Evolutionary conservation across 2,113 vertebrate genomes (phyloP).

Genomic region (Dromaius novaehollandiae): DNA sequence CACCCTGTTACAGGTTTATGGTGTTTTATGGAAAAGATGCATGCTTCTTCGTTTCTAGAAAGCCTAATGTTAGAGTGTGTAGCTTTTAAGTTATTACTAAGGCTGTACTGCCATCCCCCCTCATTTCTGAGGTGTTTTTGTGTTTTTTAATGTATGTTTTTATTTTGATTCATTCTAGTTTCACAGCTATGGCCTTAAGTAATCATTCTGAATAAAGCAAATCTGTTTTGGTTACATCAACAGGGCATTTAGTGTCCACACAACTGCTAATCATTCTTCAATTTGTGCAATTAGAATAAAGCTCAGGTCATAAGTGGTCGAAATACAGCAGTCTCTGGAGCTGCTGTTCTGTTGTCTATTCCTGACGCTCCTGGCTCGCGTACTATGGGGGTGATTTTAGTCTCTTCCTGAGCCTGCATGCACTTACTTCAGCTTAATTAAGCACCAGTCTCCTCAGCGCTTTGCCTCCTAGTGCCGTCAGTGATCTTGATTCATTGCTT

Average conservation of each 20-base stretch:
- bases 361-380: neutral
- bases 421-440: constrained; percentile 50
- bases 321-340: neutral
- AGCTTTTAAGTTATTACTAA: constrained; percentile 25
- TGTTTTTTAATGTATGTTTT: constrained; percentile 35
- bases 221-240: constrained; percentile 33
- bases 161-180: constrained; percentile 39
- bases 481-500: constrained; percentile 37
- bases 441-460: neutral
- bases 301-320: constrained; percentile 1
- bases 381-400: neutral
- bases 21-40: neutral
- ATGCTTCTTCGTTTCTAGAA: neutral
- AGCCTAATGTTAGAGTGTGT: neutral
- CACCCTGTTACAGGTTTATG: neutral
- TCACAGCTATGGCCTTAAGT: constrained; percentile 27
- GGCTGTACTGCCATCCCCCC: neutral
- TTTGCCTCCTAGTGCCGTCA: neutral
- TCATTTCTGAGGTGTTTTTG: neutral
- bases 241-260: constrained; percentile 26
- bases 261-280: constrained; percentile 53
- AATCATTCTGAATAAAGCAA: constrained; percentile 25
- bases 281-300: constrained; percentile 49
- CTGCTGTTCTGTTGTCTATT: neutral
- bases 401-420: neutral